These are phyloP conservation scores for Riptortus pedestris DNA, from an alignment of 1,140 invertebrate species.

Conservation along the genomic window DNA sequence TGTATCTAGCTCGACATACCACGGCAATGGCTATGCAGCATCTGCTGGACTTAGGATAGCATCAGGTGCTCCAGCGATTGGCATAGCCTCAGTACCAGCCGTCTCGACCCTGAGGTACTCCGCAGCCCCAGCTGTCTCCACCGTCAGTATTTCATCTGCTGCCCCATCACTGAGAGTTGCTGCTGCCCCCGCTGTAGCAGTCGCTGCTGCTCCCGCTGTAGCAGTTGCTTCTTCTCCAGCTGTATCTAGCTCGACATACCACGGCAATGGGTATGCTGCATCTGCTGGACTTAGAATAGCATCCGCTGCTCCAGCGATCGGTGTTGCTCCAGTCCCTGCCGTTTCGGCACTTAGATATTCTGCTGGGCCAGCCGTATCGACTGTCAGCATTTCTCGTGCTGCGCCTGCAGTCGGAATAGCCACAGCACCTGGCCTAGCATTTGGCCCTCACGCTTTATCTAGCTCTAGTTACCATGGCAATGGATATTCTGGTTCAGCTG, in stretches of 20 bases:
- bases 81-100: slow-evolving; percentile 26
- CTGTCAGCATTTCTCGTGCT: slow-evolving; percentile 7
- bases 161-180: slow-evolving; percentile 18
- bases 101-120: slow-evolving; percentile 25
- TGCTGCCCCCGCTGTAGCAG: slow-evolving; percentile 22
- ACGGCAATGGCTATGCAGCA: slow-evolving; percentile 7
- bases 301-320: slow-evolving; percentile 26
- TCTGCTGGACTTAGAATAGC: slow-evolving; percentile 11
- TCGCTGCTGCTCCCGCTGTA: slow-evolving; percentile 23
- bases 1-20: slow-evolving; percentile 9
- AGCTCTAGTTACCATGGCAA: slow-evolving; percentile 10
- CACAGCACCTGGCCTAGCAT: slow-evolving; percentile 21
- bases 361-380: neutral
- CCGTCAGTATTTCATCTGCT: slow-evolving; percentile 25
- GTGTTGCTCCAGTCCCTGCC: slow-evolving; percentile 16
- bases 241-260: slow-evolving; percentile 2
- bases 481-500: slow-evolving; percentile 14
- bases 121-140: slow-evolving; percentile 19
- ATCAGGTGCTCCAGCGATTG: slow-evolving; percentile 27
- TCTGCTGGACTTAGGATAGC: slow-evolving; percentile 18
- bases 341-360: neutral
- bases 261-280: slow-evolving; percentile 21
- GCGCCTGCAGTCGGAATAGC: slow-evolving; percentile 18
- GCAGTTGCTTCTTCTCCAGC: slow-evolving; percentile 15
- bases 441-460: slow-evolving; percentile 8